Conservation (phyloP, 1,140 invertebrate species). For the Tetranychus cinnabarinus region DNA sequence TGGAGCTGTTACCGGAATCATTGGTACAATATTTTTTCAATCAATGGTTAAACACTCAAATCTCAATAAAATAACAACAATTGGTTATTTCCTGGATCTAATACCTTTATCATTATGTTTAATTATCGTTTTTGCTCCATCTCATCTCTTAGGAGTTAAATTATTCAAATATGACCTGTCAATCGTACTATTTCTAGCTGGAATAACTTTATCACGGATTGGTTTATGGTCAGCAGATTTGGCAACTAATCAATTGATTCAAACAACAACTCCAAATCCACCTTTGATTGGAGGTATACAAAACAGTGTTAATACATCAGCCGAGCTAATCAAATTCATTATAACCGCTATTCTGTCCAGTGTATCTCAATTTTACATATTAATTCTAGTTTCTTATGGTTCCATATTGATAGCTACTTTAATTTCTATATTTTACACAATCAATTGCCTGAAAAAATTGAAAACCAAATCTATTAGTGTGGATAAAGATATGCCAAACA, state of each 20-base stretch:
- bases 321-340: not conserved
- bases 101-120: not conserved
- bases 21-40: not conserved
- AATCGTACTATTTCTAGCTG: not conserved
- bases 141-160: not conserved
- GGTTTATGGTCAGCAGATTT: slow-evolving; percentile 33
- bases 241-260: slow-evolving; percentile 32
- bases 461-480: no score
- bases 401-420: not conserved
- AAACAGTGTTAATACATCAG: not conserved
- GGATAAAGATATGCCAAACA: no score
- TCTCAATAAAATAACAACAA: not conserved
- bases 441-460: not conserved
- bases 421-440: not conserved
- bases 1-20: not conserved
- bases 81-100: not conserved
- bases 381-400: not conserved
- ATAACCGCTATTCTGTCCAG: not conserved
- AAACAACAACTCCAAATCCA: slow-evolving; percentile 15
- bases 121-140: not conserved
- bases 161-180: not conserved
- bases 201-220: slow-evolving; percentile 7
- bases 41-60: not conserved
- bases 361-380: not conserved
- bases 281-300: not conserved